Conservation (phyloP, 2,113 vertebrate species). For the Sciurus niger region DNA sequence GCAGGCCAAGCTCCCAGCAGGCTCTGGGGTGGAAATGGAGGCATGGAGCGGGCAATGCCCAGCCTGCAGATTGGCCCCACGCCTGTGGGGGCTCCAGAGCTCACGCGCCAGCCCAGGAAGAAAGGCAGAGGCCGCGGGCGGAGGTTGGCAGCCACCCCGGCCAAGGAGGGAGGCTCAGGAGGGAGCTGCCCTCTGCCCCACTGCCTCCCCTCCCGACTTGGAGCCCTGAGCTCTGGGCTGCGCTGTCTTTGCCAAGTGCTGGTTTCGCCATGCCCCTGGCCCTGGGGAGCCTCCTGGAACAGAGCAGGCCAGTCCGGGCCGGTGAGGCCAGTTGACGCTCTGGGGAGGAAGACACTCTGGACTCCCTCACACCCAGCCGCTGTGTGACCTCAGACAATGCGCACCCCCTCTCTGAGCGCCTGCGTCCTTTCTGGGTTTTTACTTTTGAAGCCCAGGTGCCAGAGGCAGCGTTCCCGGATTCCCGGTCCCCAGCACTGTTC, state of each 20-base stretch:
- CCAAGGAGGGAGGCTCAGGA: background rate
- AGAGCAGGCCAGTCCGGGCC: background rate
- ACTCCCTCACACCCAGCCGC: background rate
- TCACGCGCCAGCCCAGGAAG: slow-evolving; percentile 43
- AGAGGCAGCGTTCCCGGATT: background rate
- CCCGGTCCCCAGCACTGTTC: accelerated
- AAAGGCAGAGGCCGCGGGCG: slow-evolving; percentile 41
- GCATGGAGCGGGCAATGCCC: background rate
- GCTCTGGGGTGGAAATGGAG: slow-evolving; percentile 11
- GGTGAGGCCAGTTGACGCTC: background rate
- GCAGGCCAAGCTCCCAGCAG: background rate
- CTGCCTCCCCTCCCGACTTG: slow-evolving; percentile 65
- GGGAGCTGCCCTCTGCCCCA: slow-evolving; percentile 47
- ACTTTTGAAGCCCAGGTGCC: background rate
- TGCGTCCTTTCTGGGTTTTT: background rate
- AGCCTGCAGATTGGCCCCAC: background rate
- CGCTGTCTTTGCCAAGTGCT: background rate
- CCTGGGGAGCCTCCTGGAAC: slow-evolving; percentile 44
- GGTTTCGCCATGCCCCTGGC: slow-evolving; percentile 62
- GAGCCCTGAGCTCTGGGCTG: slow-evolving; percentile 22
- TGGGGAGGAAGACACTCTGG: background rate
- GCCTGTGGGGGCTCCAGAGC: background rate
- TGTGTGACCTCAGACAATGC: background rate
- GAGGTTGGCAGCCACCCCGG: background rate
- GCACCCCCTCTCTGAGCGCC: background rate